Conservation (phyloP, 2,888 invertebrate genomes). For the Epicampocera succincta region DNA sequence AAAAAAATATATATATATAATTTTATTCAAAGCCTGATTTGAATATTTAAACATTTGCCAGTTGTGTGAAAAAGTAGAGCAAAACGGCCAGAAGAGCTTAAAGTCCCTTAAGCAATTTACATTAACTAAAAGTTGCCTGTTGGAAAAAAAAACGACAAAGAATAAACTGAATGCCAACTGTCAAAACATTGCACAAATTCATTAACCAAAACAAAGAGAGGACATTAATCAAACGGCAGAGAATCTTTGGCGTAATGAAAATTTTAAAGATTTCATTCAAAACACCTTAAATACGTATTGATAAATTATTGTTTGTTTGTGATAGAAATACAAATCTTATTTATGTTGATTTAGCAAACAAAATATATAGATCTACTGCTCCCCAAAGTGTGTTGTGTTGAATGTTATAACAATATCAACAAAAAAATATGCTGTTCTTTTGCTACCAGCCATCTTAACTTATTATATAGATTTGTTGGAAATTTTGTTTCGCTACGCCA, state of each 20-base stretch:
- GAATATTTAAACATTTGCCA: slow-evolving; percentile 53
- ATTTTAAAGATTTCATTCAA: background rate
- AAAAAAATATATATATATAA: too few species aligned
- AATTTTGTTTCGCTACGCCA: slow-evolving; percentile 36
- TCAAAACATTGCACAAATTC: slow-evolving; percentile 63
- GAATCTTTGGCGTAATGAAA: background rate
- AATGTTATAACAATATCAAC: slow-evolving; percentile 28
- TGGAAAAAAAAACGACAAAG: background rate
- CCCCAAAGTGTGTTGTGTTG: slow-evolving; percentile 45
- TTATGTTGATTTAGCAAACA: slow-evolving; percentile 19
- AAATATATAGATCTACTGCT: background rate
- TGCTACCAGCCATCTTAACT: slow-evolving; percentile 54
- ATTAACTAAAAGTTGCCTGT: slow-evolving; percentile 30
- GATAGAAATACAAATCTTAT: too few species aligned
- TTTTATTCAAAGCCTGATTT: slow-evolving; percentile 25
- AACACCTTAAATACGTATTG: slow-evolving; percentile 7
- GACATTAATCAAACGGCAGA: background rate
- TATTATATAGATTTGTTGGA: slow-evolving; percentile 20
- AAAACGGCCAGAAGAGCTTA: background rate
- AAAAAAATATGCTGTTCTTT: slow-evolving; percentile 53
- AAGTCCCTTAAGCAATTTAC: slow-evolving; percentile 62
- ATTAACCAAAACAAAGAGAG: slow-evolving; percentile 48
- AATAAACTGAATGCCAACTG: slow-evolving; percentile 70
- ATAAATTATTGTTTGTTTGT: slow-evolving; percentile 3
- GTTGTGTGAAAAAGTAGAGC: background rate